These are phyloP conservation scores for Zosterops borbonicus DNA, from an alignment of 2,113 vertebrate genomes.

Conservation along the genomic window DNA sequence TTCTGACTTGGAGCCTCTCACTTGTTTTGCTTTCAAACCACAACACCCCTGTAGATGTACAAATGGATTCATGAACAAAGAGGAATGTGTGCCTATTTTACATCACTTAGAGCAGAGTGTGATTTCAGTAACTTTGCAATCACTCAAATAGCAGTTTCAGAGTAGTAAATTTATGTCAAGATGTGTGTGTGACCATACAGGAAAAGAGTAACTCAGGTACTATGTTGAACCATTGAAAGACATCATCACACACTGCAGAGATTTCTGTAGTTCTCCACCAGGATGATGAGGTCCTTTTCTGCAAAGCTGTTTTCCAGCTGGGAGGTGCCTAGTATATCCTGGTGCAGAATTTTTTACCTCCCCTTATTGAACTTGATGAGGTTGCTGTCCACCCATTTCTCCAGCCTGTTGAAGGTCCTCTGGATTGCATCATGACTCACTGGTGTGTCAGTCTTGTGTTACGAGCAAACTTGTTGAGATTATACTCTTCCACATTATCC, in stretches of 20 bases:
- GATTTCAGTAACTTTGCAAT: not conserved
- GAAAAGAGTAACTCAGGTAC: not conserved
- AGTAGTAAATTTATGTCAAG: not conserved
- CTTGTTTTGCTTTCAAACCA: too few relatives aligned
- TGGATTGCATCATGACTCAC: not conserved
- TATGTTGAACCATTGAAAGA: not conserved
- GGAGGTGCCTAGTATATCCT: fast-evolving
- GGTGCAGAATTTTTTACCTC: not conserved
- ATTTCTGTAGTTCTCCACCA: not conserved
- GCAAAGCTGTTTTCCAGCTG: not conserved
- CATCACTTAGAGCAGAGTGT: not conserved
- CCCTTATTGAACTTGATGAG: not conserved
- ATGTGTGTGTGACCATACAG: not conserved
- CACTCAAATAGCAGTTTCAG: not conserved
- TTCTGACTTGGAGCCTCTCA: too few relatives aligned
- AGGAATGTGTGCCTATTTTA: not conserved
- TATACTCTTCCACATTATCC: not conserved
- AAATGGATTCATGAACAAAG: not conserved
- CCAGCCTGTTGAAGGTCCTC: not conserved
- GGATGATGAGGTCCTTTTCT: not conserved
- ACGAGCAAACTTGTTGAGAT: not conserved
- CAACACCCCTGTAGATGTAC: not conserved
- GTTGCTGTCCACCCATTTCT: not conserved
- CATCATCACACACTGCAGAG: not conserved
- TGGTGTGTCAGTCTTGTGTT: not conserved